phyloP scores from a whole-genome alignment of 92 coral and sea anemone genomes.

The Phenganax subtilis region DNA sequence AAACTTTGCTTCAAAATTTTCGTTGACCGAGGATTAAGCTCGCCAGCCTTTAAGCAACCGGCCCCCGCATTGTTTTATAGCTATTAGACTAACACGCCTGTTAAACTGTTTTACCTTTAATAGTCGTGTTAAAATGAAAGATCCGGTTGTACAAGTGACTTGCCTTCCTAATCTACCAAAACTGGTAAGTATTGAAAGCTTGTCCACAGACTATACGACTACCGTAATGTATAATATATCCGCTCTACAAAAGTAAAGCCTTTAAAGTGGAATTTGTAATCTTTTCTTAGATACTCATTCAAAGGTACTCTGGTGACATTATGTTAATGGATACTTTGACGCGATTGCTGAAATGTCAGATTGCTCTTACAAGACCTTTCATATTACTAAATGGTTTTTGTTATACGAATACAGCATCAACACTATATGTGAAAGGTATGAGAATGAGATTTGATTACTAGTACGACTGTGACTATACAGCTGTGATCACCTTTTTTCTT shows the following conservation, averaged over 20 bases:
- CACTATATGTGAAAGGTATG: conserved; percentile 21
- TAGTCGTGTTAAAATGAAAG: conserved; percentile 21
- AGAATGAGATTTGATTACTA: background rate
- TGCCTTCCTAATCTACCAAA: conserved; percentile 22
- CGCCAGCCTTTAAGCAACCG: too few relatives aligned
- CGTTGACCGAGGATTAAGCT: too few relatives aligned
- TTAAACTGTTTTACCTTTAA: background rate
- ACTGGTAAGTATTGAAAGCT: conserved; percentile 9
- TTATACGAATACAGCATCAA: conserved; percentile 1
- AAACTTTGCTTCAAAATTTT: too few relatives aligned
- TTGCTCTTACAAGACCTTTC: conserved; percentile 30
- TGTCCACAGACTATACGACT: too few relatives aligned
- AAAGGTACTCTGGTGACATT: conserved; percentile 22
- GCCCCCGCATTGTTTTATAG: too few relatives aligned
- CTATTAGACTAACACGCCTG: background rate
- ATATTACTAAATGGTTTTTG: conserved; percentile 18
- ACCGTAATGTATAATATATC: too few relatives aligned
- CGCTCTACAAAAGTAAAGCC: too few relatives aligned
- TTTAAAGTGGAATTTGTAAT: too few relatives aligned
- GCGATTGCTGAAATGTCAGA: conserved; percentile 11
- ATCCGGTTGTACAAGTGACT: conserved; percentile 16
- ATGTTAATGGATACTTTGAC: conserved; percentile 9
- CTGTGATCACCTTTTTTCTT: background rate
- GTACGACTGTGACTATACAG: background rate
- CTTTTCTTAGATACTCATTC: conserved; percentile 16